A percentile compares a stretch with the other conserved stretches of the same genome.
These are phyloP conservation scores for Ornithoptera priamus DNA, from an alignment of 2,888 invertebrate species.

Conservation along the genomic window DNA sequence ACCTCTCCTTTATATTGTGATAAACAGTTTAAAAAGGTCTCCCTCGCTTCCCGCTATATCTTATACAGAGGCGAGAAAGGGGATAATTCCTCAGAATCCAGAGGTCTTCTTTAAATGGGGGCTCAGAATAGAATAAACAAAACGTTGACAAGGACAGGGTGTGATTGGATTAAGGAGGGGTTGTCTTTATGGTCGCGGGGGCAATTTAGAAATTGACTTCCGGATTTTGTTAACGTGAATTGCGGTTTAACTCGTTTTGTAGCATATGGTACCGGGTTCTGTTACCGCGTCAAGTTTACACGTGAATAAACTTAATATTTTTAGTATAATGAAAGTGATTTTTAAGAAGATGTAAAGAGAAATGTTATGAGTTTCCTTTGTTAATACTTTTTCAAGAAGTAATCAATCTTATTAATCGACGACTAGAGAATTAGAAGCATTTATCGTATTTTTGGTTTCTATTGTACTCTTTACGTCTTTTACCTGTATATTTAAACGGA, in stretches of 20 bases:
- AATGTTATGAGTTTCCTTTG: too few species aligned
- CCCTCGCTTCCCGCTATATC: slow-evolving; percentile 24
- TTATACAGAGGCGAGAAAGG: background rate
- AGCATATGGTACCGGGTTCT: slow-evolving; percentile 62
- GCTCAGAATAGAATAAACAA: slow-evolving; percentile 68
- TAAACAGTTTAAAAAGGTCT: slow-evolving; percentile 47
- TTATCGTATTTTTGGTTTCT: too few species aligned
- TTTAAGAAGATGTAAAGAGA: too few species aligned
- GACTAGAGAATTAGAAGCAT: too few species aligned
- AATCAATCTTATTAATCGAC: too few species aligned
- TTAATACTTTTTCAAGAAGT: too few species aligned
- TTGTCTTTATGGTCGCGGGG: slow-evolving; percentile 72
- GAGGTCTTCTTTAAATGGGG: slow-evolving; percentile 52
- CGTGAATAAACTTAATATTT: slow-evolving; percentile 40
- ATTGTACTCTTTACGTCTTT: too few species aligned
- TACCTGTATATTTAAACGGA: too few species aligned
- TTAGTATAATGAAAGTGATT: slow-evolving; percentile 46
- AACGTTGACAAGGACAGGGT: slow-evolving; percentile 77
- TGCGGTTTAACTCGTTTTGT: slow-evolving; percentile 62
- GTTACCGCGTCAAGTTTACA: slow-evolving; percentile 54
- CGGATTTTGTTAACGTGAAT: slow-evolving; percentile 69
- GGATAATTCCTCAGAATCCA: slow-evolving; percentile 33
- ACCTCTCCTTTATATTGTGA: slow-evolving; percentile 36
- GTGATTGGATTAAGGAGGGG: slow-evolving; percentile 78
- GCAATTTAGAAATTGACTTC: slow-evolving; percentile 78